Base-by-base conservation (phyloP, 2,797 vertebrate species). In the Sardinella longiceps region DNA sequence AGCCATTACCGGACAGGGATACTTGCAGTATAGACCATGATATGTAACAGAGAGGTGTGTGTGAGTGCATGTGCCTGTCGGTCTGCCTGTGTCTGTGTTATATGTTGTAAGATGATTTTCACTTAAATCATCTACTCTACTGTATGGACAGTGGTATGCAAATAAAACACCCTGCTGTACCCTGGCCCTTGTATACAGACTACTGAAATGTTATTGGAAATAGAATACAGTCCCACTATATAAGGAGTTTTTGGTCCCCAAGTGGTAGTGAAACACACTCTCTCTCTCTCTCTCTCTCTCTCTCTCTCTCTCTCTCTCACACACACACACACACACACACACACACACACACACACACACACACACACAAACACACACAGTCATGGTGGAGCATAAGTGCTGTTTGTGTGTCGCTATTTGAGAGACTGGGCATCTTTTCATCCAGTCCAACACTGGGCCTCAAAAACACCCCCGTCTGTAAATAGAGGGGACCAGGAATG, bases 401-500 rank as follows among this genome's bases (percentile, higher is more conserved):
- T 33, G n/a, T 74, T 74, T 74, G 15, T 74, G 66, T 74, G 30
- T 33, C 15, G 66, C 30, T 30, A 70, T 70, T 70, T 70, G 30
- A 33, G 66, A 74, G 20, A 74, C 66, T 74, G 66, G 66, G 1
- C 30, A 14, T 74, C 5, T 74, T 37, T 77, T 77, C 70, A 77
- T 77, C 6, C 70, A 39, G 70, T 15, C 70, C 37, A 43, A 7
- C 33, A 43, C 3, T 70, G 63, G 63, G 63, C 30, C 63, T 70
- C 30, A 70, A 70, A 43, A 77, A 77, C 70, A 77, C 33, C 70
- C n/a, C 70, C 28, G 18, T 77, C 70, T 77, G 70, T 77, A 77
- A 77, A 77, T 77, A 77, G 33, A 74, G 1, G 14, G 30, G 6
- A 50, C 30, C 33, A 18, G 1, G 18, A 70, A 74, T 37, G 5